Evolutionary conservation across 2,888 invertebrate species (phyloP).

Genomic region (Pseudoips prasinana): DNA sequence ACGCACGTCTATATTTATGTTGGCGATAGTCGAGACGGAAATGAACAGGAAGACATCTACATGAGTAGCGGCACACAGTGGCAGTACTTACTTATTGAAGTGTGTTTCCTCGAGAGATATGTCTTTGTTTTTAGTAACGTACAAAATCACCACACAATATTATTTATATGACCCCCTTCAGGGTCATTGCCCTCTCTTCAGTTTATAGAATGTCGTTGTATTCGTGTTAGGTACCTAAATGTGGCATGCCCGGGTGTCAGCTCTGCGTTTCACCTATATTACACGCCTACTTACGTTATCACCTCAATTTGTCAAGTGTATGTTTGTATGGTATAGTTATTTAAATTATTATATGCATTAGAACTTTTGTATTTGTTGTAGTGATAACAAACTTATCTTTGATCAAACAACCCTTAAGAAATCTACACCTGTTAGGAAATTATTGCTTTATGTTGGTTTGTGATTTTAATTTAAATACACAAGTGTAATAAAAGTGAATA

Average conservation of each 20-base stretch:
- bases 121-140: constrained; percentile 9
- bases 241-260: constrained; percentile 17
- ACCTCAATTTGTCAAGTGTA: neutral
- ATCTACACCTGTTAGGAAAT: too few relatives aligned
- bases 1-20: constrained; percentile 15
- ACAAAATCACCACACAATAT: constrained; percentile 1
- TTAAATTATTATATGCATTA: constrained; percentile 1
- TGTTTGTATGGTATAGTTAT: constrained; percentile 6
- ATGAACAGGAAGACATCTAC: constrained; percentile 37
- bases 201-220: constrained; percentile 12
- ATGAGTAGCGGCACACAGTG: constrained; percentile 31
- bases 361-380: too few relatives aligned
- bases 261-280: constrained; percentile 27
- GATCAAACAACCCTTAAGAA: too few relatives aligned
- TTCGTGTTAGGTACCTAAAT: constrained; percentile 11
- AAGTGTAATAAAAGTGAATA: too few relatives aligned
- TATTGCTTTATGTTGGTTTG: too few relatives aligned
- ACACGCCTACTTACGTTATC: constrained; percentile 12
- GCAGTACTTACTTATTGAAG: constrained; percentile 11
- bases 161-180: constrained; percentile 52
- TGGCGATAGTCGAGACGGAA: constrained; percentile 18
- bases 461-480: too few relatives aligned
- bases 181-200: constrained; percentile 55
- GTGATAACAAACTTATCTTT: too few relatives aligned
- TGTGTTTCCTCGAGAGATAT: constrained; percentile 17